Evolutionary conservation across 2,888 invertebrate genomes (phyloP).

Genomic region (Luffia ferchaultella): DNA sequence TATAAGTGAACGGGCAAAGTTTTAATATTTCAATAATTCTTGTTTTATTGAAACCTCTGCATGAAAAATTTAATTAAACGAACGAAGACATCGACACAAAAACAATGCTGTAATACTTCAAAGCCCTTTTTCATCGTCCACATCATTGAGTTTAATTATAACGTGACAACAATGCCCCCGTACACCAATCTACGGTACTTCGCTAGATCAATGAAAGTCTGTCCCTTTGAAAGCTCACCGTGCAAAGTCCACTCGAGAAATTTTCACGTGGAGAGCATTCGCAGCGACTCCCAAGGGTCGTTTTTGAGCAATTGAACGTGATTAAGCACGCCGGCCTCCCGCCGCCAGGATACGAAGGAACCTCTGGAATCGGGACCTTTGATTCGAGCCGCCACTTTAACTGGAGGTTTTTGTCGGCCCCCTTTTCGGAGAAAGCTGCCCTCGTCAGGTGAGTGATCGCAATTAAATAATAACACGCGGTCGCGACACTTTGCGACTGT

Average conservation of each 20-base stretch:
- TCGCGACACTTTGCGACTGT: no score
- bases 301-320: slow-evolving; percentile 24
- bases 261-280: not conserved
- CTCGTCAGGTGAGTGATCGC: not conserved
- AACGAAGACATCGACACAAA: no score
- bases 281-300: not conserved
- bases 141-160: not conserved
- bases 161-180: not conserved
- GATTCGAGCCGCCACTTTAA: not conserved
- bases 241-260: not conserved
- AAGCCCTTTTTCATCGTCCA: not conserved
- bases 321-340: slow-evolving; percentile 28
- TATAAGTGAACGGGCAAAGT: no score
- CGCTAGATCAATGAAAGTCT: not conserved
- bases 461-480: not conserved
- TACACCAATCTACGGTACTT: not conserved
- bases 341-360: not conserved
- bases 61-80: no score
- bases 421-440: not conserved
- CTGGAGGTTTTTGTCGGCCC: not conserved
- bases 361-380: not conserved
- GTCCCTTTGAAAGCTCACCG: not conserved
- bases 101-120: no score
- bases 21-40: no score
- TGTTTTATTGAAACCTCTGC: no score